A percentile compares a stretch with the other conserved stretches of the same genome.
phyloP scores from a whole-genome alignment of 2,113 vertebrate genomes.

The Serilophus lunatus region DNA sequence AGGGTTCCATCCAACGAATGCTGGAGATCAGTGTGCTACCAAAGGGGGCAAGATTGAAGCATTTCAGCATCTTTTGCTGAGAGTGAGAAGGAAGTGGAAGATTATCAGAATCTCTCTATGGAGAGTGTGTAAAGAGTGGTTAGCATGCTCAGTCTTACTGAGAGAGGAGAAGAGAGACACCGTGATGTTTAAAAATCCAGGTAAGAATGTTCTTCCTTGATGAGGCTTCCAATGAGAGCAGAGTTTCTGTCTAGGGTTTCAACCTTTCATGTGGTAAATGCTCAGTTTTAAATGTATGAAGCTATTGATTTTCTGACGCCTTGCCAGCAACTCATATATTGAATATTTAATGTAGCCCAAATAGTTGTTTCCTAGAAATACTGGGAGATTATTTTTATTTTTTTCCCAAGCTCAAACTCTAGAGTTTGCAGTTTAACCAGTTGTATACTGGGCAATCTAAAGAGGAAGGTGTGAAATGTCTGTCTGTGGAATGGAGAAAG shows the following conservation, averaged over 20 bases:
- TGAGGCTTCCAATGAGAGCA: not conserved
- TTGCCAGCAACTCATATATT: constrained; percentile 23
- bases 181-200: not conserved
- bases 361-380: constrained; percentile 56
- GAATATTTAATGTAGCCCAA: constrained; percentile 54
- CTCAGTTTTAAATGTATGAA: constrained; percentile 20
- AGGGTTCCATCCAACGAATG: not conserved
- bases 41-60: not conserved
- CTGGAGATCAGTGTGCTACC: not conserved
- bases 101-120: not conserved
- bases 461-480: not conserved
- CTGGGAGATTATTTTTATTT: too few relatives aligned
- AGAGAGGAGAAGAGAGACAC: too few relatives aligned
- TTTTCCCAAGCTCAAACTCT: not conserved
- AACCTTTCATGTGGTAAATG: constrained; percentile 37
- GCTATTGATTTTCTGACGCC: constrained; percentile 42
- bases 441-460: not conserved
- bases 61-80: not conserved
- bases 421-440: not conserved
- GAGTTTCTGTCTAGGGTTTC: not conserved
- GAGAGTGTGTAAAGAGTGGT: not conserved
- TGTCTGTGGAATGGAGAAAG: not conserved
- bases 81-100: not conserved
- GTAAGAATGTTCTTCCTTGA: not conserved
- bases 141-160: fast-evolving